A percentile compares a stretch with the other conserved stretches of the same genome.
phyloP scores from a whole-genome alignment of 2,113 vertebrate species.

The Mesocricetus auratus region DNA sequence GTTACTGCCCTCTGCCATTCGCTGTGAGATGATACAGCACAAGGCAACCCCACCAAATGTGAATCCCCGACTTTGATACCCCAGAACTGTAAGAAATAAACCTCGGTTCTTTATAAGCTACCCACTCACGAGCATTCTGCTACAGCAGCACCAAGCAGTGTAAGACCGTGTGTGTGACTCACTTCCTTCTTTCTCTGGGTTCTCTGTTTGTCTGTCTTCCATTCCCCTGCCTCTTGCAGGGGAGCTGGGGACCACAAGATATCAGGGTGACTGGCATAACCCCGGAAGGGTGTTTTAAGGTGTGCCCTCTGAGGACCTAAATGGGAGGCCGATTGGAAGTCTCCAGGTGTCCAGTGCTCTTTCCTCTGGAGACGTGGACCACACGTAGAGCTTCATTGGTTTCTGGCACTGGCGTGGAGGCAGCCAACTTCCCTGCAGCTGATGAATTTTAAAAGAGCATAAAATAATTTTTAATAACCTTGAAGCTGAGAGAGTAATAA shows the following conservation, averaged over 20 bases:
- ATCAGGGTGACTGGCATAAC: background rate
- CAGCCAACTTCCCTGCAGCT: slow-evolving; percentile 67
- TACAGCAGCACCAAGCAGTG: background rate
- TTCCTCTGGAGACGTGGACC: background rate
- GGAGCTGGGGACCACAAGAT: background rate
- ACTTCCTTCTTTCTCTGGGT: background rate
- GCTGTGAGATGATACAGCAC: background rate
- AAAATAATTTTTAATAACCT: slow-evolving; percentile 65
- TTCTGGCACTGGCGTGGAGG: slow-evolving; percentile 61
- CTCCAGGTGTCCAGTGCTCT: background rate
- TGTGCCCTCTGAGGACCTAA: background rate
- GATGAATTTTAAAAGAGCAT: slow-evolving; percentile 77
- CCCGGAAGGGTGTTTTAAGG: background rate
- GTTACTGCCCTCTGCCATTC: background rate
- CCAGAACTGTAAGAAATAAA: background rate
- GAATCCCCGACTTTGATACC: background rate
- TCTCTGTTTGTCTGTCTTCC: background rate
- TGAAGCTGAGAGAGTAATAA: slow-evolving; percentile 68
- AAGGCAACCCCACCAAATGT: background rate
- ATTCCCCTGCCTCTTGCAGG: background rate
- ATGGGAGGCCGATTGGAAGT: background rate
- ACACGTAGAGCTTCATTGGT: slow-evolving; percentile 37
- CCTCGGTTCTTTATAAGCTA: background rate
- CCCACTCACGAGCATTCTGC: background rate
- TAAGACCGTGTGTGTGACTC: background rate